Conservation (phyloP, 1,140 invertebrate genomes). For the Stegodyphus mimosarum region DNA sequence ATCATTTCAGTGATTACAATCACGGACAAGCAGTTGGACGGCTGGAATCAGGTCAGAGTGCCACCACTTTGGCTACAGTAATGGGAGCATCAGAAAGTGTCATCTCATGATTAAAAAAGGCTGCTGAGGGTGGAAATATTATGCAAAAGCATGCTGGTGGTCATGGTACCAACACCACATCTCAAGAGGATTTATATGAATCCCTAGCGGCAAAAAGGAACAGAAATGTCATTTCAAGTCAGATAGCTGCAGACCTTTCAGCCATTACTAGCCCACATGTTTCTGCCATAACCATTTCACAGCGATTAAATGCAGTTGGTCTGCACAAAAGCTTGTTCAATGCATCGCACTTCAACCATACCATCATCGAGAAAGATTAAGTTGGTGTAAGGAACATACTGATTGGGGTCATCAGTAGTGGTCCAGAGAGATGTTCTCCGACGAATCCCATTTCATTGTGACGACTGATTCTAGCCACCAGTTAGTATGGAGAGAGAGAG, state of each 20-base stretch:
- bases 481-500: too few species aligned
- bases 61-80: not conserved
- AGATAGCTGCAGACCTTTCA: not conserved
- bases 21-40: not conserved
- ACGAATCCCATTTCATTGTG: too few species aligned
- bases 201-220: not conserved
- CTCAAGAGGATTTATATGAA: not conserved
- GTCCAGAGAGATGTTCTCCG: too few species aligned
- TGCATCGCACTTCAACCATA: too few species aligned
- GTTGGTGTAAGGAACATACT: too few species aligned
- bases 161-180: not conserved
- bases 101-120: not conserved
- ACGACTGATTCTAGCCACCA: too few species aligned
- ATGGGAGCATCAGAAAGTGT: not conserved
- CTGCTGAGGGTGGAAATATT: not conserved
- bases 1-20: constrained; percentile 9
- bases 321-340: not conserved
- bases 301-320: not conserved
- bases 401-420: too few species aligned
- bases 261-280: not conserved
- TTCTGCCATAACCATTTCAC: not conserved
- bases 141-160: not conserved
- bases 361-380: too few species aligned
- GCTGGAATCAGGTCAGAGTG: not conserved
- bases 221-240: not conserved